A percentile compares a stretch with the other conserved stretches of the same genome.
Conservation (phyloP, 2,113 vertebrate genomes). For the Archilochus colubris region DNA sequence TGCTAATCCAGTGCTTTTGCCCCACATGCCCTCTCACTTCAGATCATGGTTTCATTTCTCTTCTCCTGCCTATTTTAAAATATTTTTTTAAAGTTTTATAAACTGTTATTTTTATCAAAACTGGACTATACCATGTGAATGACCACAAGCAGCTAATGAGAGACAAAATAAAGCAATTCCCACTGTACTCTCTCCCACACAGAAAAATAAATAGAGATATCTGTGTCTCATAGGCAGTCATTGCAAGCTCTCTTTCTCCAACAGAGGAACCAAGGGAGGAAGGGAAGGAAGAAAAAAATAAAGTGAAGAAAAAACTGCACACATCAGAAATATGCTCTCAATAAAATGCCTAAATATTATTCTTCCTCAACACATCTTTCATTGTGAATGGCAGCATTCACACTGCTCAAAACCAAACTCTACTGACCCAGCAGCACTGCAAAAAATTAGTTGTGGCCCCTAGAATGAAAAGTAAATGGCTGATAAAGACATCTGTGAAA, state of each 20-base stretch:
- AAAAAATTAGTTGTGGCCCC: background rate
- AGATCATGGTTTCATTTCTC: background rate
- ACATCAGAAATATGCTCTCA: background rate
- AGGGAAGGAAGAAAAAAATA: background rate
- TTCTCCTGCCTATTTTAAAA: background rate
- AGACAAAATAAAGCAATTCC: background rate
- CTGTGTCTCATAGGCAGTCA: background rate
- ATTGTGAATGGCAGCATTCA: background rate
- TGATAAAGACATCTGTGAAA: background rate
- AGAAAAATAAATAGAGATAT: background rate
- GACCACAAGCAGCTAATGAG: background rate
- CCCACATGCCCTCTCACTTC: accelerated
- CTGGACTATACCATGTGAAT: background rate
- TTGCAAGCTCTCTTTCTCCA: background rate
- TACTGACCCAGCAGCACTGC: background rate
- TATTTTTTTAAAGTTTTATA: background rate
- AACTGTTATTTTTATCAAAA: background rate
- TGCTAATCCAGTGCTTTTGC: background rate
- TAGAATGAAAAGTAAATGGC: background rate
- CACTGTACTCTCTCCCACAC: accelerated
- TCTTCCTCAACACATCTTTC: background rate
- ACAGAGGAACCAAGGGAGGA: background rate
- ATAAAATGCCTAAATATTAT: background rate
- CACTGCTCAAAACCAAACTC: background rate
- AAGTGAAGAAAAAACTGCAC: background rate